A percentile compares a stretch with the other conserved stretches of the same genome.
phyloP scores from a whole-genome alignment of 1,140 invertebrate species.

The Drosophila sulfurigaster region DNA sequence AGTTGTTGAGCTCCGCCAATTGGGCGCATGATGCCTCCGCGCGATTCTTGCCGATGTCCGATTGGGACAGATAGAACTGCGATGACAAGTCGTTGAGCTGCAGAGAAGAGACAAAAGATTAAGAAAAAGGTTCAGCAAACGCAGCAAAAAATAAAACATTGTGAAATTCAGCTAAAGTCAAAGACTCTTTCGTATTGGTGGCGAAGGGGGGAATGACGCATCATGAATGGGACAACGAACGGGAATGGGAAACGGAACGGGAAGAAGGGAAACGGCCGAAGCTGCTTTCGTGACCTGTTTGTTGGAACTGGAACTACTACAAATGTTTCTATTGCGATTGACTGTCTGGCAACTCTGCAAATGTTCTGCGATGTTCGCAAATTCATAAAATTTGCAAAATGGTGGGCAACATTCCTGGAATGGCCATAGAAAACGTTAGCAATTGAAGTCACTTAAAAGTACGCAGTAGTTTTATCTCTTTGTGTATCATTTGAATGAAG shows the following conservation, averaged over 20 bases:
- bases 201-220: neutral
- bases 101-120: slow-evolving; percentile 33
- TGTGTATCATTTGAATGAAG: neutral
- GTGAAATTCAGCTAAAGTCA: slow-evolving; percentile 48
- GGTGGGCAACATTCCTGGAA: neutral
- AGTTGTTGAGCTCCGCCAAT: slow-evolving; percentile 96
- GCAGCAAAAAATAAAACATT: slow-evolving; percentile 23
- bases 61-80: slow-evolving; percentile 96
- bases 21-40: slow-evolving; percentile 92
- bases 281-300: slow-evolving; percentile 29
- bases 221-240: slow-evolving; percentile 12
- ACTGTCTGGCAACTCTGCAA: slow-evolving; percentile 7
- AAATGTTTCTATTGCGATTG: slow-evolving; percentile 1
- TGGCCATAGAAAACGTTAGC: neutral
- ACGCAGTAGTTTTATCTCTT: neutral
- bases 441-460: neutral
- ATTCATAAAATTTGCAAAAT: slow-evolving; percentile 4
- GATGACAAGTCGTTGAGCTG: slow-evolving; percentile 89
- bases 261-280: neutral
- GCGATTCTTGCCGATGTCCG: slow-evolving; percentile 94
- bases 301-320: neutral
- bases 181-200: slow-evolving; percentile 20
- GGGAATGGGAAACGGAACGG: neutral
- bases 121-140: slow-evolving; percentile 41
- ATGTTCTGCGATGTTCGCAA: neutral